These are phyloP conservation scores for Chloebia gouldiae DNA, from an alignment of 2,113 vertebrate species.

Conservation along the genomic window DNA sequence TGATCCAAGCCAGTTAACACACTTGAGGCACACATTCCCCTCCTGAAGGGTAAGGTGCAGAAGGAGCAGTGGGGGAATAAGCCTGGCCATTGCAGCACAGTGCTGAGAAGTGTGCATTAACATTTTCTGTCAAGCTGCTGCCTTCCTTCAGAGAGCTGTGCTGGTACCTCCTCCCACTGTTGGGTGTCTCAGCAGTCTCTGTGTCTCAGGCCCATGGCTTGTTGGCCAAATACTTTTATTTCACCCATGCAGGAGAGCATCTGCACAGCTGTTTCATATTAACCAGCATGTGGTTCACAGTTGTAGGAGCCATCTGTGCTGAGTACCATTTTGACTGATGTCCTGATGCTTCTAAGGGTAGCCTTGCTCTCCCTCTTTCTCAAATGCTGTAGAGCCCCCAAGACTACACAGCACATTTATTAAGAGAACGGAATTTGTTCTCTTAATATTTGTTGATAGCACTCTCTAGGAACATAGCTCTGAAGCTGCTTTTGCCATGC, in stretches of 20 bases:
- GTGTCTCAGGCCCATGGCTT: neutral
- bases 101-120: fast-evolving
- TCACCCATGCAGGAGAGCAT: neutral
- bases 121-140: neutral
- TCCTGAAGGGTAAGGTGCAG: neutral
- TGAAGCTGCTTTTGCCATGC: neutral
- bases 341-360: neutral
- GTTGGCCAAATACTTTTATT: neutral
- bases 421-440: neutral
- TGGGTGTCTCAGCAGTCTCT: neutral
- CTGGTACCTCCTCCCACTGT: neutral
- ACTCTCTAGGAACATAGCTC: neutral
- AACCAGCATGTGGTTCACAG: neutral
- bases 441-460: neutral
- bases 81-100: neutral
- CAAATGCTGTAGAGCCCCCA: neutral
- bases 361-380: neutral
- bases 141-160: neutral
- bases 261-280: neutral
- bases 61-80: neutral
- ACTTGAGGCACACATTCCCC: neutral
- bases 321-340: neutral
- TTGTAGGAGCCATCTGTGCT: neutral
- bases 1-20: neutral
- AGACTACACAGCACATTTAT: neutral